Percentiles rank a stretch among this genome's conserved stretches.
Evolutionary conservation across 1,140 invertebrate species (phyloP).

Genomic region (Philopotamus ludificatus): DNA sequence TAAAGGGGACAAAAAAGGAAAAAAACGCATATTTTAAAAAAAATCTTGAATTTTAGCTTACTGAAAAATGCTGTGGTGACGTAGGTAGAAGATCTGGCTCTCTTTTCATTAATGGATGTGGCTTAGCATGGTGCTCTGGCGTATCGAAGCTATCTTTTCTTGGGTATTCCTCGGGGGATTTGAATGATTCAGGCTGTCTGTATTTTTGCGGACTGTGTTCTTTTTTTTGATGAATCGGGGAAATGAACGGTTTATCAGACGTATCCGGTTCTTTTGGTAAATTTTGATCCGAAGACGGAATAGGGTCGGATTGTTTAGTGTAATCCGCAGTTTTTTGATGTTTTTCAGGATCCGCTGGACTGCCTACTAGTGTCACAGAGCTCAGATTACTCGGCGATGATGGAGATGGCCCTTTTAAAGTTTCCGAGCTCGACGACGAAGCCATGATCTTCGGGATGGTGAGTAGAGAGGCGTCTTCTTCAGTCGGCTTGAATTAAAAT

Average conservation of each 20-base stretch:
- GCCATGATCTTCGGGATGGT: constrained; percentile 68
- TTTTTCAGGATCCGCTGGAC: constrained; percentile 44
- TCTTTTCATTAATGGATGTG: constrained; percentile 31
- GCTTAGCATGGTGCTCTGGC: constrained; percentile 14
- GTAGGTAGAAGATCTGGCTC: constrained; percentile 37
- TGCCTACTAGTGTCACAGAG: constrained; percentile 68
- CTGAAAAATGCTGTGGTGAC: constrained; percentile 37
- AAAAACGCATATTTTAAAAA: too few relatives aligned
- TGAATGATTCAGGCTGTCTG: not conserved
- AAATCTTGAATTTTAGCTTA: too few relatives aligned
- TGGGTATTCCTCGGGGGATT: constrained; percentile 15
- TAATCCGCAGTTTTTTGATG: constrained; percentile 35
- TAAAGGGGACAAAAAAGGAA: too few relatives aligned
- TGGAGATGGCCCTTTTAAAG: constrained; percentile 59
- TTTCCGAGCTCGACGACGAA: constrained; percentile 72
- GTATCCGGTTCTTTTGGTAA: not conserved
- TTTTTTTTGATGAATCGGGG: constrained; percentile 31
- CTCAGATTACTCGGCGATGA: constrained; percentile 72
- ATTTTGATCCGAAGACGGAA: not conserved
- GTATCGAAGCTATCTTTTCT: constrained; percentile 24
- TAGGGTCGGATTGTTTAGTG: constrained; percentile 22
- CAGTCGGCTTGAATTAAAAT: constrained; percentile 42
- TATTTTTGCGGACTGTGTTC: constrained; percentile 9
- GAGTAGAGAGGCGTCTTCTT: constrained; percentile 60
- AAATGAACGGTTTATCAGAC: constrained; percentile 19